Evolutionary conservation across 2,113 vertebrate species (phyloP).

Genomic region (Anseranas semipalmata): DNA sequence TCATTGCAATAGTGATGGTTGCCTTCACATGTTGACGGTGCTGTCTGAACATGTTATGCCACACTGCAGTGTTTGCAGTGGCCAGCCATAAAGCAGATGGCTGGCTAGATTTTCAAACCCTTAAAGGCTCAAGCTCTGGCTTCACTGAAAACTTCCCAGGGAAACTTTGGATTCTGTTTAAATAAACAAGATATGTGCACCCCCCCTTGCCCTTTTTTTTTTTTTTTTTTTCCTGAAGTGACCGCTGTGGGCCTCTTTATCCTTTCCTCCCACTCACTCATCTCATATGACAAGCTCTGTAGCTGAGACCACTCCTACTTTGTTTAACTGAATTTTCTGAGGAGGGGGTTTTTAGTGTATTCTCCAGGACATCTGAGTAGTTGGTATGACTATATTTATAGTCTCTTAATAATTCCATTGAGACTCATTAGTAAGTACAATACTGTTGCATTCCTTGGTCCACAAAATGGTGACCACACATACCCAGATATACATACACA

Average conservation of each 20-base stretch:
- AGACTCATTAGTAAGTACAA: neutral
- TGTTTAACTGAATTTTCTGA: neutral
- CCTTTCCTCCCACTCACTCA: neutral
- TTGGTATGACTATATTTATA: neutral
- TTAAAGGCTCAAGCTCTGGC: neutral
- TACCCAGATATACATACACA: neutral
- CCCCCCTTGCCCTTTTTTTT: neutral
- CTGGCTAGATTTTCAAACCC: neutral
- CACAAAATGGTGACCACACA: neutral
- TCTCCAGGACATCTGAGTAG: neutral
- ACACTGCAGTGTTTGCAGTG: neutral
- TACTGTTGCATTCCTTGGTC: neutral
- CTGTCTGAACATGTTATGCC: neutral
- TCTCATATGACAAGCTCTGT: neutral
- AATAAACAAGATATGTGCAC: fast-evolving
- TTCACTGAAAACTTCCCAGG: neutral
- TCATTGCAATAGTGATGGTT: neutral
- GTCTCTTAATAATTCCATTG: neutral
- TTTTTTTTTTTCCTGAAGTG: neutral
- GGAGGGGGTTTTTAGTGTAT: neutral
- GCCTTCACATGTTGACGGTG: fast-evolving
- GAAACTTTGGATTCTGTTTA: neutral
- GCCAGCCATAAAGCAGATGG: neutral
- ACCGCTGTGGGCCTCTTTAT: neutral
- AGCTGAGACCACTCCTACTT: neutral